phyloP scores from a whole-genome alignment of 2,113 vertebrate genomes.

The Myotis brandtii region DNA sequence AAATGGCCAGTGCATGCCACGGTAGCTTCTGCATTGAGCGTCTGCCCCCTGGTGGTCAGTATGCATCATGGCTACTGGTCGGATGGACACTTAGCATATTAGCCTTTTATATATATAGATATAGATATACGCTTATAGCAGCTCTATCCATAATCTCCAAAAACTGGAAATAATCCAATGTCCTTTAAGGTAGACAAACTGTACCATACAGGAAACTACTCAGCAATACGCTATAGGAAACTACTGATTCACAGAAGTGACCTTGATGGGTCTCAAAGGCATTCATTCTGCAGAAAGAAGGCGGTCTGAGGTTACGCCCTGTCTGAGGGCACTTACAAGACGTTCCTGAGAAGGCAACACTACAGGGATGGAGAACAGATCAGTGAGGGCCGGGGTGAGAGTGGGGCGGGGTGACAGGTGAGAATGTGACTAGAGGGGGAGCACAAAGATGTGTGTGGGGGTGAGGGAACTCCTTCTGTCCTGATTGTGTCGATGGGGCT shows the following conservation, averaged over 20 bases:
- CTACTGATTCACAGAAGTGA: background rate
- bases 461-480: background rate
- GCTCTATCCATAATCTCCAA: background rate
- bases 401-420: accelerated
- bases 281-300: slow-evolving; percentile 22
- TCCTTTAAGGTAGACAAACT: slow-evolving; percentile 7
- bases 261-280: background rate
- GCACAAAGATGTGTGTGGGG: background rate
- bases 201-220: background rate
- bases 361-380: background rate
- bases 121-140: background rate
- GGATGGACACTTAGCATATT: too few species aligned
- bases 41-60: too few species aligned
- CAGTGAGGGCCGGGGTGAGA: background rate
- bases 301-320: background rate
- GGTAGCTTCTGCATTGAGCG: too few species aligned
- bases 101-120: too few species aligned
- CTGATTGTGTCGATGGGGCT: background rate
- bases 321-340: background rate
- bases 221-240: background rate
- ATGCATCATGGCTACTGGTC: too few species aligned
- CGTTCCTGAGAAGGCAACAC: background rate
- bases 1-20: too few species aligned
- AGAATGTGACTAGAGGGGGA: background rate
- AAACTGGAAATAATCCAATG: background rate